Percentiles rank a stretch among this genome's conserved stretches.
These are phyloP conservation scores for Rhabdornis inornatus DNA, from an alignment of 2,113 vertebrate species.

Conservation along the genomic window DNA sequence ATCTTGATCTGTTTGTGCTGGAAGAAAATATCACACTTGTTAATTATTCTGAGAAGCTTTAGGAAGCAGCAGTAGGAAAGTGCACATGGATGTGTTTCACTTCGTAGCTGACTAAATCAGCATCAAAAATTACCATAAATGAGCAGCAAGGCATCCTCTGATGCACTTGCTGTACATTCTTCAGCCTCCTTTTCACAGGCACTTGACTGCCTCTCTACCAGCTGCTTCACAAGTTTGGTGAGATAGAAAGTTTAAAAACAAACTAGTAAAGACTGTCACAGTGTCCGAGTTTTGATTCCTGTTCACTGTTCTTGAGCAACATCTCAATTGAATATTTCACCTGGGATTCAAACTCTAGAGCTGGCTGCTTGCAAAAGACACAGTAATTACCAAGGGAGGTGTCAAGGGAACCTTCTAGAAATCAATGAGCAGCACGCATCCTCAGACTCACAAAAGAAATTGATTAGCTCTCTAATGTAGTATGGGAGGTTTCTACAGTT, in stretches of 20 bases:
- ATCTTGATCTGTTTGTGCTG: constrained; percentile 68
- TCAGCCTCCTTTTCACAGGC: constrained; percentile 18
- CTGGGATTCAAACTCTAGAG: constrained; percentile 46
- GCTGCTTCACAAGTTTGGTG: constrained; percentile 43
- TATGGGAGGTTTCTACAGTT: constrained; percentile 24
- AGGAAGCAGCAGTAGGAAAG: constrained; percentile 23
- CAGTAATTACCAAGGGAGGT: constrained; percentile 57
- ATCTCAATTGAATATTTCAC: constrained; percentile 61
- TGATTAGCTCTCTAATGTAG: constrained; percentile 42
- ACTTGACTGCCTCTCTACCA: constrained; percentile 45
- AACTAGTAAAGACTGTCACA: constrained; percentile 29
- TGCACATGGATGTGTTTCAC: constrained; percentile 44
- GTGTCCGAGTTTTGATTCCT: constrained; percentile 34
- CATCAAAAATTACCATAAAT: constrained; percentile 48
- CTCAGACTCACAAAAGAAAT: constrained; percentile 39
- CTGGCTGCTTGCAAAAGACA: constrained; percentile 30
- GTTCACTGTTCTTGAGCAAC: background rate
- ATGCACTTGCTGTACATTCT: constrained; percentile 1
- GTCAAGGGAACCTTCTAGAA: constrained; percentile 60
- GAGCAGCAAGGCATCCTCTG: constrained; percentile 43
- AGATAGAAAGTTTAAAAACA: constrained; percentile 52
- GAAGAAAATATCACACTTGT: constrained; percentile 69
- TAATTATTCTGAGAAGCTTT: constrained; percentile 68
- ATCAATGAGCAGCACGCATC: constrained; percentile 58
- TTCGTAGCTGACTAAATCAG: constrained; percentile 57